These are phyloP conservation scores for Columbina picui DNA, from an alignment of 2,113 vertebrate species.

Conservation along the genomic window DNA sequence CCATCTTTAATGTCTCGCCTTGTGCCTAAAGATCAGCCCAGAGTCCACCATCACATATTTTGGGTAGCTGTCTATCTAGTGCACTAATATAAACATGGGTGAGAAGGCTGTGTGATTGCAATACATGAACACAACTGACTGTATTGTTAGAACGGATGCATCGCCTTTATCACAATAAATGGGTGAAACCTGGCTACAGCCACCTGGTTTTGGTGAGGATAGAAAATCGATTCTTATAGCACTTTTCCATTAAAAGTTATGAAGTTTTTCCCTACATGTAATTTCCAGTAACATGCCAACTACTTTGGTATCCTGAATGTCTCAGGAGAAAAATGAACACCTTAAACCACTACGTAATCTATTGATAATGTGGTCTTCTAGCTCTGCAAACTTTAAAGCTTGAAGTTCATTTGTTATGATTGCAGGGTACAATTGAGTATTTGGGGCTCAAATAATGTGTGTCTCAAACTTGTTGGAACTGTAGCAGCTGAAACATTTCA, in stretches of 20 bases:
- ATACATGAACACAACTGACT: too few species aligned
- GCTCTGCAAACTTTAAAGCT: background rate
- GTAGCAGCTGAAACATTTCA: background rate
- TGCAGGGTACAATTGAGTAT: background rate
- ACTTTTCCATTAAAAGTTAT: background rate
- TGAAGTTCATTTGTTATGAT: background rate
- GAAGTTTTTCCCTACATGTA: background rate
- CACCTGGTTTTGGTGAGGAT: background rate
- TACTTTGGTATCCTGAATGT: background rate
- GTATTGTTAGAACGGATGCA: background rate
- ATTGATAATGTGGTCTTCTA: background rate
- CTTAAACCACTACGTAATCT: background rate
- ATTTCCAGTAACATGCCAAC: background rate
- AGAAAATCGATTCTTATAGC: background rate
- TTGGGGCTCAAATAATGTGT: background rate
- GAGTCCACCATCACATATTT: background rate
- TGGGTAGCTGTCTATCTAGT: background rate
- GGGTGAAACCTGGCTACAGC: background rate
- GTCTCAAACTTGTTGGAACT: background rate
- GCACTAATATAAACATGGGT: too few species aligned
- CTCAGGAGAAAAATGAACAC: background rate
- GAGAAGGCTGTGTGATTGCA: background rate
- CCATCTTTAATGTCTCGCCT: background rate
- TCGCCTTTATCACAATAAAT: background rate
- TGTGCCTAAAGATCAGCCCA: background rate